These are phyloP conservation scores for Erebia epiphron DNA, from an alignment of 2,888 invertebrate genomes.

Conservation along the genomic window DNA sequence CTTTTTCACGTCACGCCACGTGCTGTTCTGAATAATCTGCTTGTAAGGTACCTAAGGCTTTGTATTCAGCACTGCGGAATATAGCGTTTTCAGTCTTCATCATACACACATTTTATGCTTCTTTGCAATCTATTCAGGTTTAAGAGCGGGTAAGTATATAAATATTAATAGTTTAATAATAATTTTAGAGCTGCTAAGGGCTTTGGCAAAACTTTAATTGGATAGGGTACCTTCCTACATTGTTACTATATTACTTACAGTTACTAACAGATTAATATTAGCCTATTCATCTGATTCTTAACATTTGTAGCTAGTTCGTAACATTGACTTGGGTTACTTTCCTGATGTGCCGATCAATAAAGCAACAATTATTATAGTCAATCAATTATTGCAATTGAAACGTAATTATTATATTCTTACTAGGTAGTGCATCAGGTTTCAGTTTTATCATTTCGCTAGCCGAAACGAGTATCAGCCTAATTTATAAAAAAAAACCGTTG, in stretches of 20 bases:
- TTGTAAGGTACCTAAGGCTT: neutral
- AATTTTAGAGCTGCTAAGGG: no score
- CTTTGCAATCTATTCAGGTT: neutral
- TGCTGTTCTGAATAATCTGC: neutral
- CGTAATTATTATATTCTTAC: neutral
- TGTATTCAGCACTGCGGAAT: neutral
- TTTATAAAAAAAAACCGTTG: neutral
- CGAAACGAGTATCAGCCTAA: neutral
- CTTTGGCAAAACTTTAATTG: no score
- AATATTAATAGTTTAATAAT: no score
- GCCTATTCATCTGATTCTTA: neutral
- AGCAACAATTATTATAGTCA: constrained; percentile 18
- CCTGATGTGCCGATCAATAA: constrained; percentile 23
- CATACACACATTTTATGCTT: constrained; percentile 7
- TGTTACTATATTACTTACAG: no score
- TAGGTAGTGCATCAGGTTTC: neutral
- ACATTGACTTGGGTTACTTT: constrained; percentile 7
- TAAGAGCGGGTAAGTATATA: neutral
- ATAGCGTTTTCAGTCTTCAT: neutral
- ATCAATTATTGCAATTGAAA: constrained; percentile 2
- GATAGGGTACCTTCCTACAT: no score
- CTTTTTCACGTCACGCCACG: neutral
- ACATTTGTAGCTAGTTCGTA: constrained; percentile 4
- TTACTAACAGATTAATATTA: neutral
- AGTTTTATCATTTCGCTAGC: neutral